These are phyloP conservation scores for Rhinophrynus dorsalis DNA, from an alignment of 2,797 vertebrate genomes.

Conservation along the genomic window DNA sequence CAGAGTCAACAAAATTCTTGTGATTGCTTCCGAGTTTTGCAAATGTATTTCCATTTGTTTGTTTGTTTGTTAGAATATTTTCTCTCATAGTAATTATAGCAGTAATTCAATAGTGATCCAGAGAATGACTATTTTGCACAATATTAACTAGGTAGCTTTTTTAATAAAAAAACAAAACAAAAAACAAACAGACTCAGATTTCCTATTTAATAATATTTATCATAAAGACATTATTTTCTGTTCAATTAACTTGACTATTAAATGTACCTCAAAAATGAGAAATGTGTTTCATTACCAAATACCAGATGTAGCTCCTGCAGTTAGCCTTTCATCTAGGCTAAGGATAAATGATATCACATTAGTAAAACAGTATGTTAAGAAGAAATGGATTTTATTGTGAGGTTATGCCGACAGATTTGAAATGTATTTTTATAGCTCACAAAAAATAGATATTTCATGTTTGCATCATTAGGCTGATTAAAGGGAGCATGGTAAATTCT, in stretches of 20 bases:
- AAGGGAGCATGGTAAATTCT: constrained; percentile 32
- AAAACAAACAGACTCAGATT: too few relatives aligned
- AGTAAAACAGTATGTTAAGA: constrained; percentile 36
- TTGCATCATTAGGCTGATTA: constrained; percentile 43
- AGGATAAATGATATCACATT: constrained; percentile 31
- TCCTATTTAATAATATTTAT: constrained; percentile 74
- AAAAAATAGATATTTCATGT: constrained; percentile 45
- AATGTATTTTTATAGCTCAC: constrained; percentile 28
- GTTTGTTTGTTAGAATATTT: too few relatives aligned
- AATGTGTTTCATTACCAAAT: constrained; percentile 58
- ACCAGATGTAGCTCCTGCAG: constrained; percentile 65
- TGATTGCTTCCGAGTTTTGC: too few relatives aligned
- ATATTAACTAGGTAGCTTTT: too few relatives aligned
- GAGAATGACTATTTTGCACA: too few relatives aligned
- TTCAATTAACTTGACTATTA: constrained; percentile 75
- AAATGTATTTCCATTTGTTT: too few relatives aligned
- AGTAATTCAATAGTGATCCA: too few relatives aligned
- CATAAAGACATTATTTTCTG: constrained; percentile 66
- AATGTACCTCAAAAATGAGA: constrained; percentile 71
- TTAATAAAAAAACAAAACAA: not conserved
- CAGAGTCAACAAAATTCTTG: too few relatives aligned
- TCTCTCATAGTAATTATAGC: too few relatives aligned
- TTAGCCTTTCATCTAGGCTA: constrained; percentile 48
- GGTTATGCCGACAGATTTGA: constrained; percentile 28
- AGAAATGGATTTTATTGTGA: constrained; percentile 28